Conservation (phyloP, 2,888 invertebrate genomes). For the Scaptomyza tumidula region DNA sequence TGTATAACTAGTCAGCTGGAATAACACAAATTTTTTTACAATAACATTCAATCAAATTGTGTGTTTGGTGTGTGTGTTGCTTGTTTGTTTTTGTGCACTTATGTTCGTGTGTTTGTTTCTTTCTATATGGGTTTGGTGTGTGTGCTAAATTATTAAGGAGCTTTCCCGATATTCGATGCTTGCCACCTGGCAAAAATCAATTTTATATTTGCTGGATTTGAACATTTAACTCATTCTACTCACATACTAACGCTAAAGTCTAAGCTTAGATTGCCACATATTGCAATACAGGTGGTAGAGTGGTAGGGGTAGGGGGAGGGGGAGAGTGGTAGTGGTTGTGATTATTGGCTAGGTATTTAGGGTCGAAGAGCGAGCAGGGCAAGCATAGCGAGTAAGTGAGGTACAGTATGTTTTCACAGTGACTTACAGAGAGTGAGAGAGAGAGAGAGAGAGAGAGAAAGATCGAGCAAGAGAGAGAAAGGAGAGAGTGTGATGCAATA, state of each 20-base stretch:
- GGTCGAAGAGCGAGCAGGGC: constrained; percentile 17
- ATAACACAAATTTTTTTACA: constrained; percentile 46
- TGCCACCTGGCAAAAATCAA: constrained; percentile 27
- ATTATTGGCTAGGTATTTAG: neutral
- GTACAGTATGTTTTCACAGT: constrained; percentile 8
- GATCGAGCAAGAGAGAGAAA: neutral
- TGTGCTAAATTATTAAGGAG: constrained; percentile 21
- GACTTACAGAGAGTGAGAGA: constrained; percentile 7
- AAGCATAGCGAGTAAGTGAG: constrained; percentile 42
- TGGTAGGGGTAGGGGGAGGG: neutral
- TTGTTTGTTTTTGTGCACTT: constrained; percentile 30
- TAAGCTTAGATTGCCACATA: constrained; percentile 13
- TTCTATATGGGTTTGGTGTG: neutral
- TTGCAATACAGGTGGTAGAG: constrained; percentile 1
- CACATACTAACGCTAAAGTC: constrained; percentile 6
- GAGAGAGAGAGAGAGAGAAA: too few species aligned
- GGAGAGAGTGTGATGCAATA: constrained; percentile 1
- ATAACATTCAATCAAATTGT: constrained; percentile 25
- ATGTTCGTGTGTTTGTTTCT: neutral
- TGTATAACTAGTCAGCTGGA: constrained; percentile 50
- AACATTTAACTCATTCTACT: constrained; percentile 17
- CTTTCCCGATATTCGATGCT: constrained; percentile 22
- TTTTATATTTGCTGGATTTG: constrained; percentile 25
- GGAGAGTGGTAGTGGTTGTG: too few species aligned
- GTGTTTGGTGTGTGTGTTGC: constrained; percentile 1